Conservation (phyloP, 2,113 vertebrate species). For the Platichthys flesus region DNA sequence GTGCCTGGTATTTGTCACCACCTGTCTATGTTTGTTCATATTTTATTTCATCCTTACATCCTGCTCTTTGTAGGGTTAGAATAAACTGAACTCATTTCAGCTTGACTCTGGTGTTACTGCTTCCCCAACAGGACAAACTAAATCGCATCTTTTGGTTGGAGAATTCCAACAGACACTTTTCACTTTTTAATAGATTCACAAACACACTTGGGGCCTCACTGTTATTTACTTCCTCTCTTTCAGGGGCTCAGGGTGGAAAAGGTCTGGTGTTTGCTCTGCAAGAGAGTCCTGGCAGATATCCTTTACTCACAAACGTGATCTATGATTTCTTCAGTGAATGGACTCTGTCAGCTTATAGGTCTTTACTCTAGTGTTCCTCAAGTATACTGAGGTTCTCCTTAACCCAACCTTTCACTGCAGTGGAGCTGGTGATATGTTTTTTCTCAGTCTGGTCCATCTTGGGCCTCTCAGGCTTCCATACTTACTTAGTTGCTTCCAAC, state of each 20-base stretch:
- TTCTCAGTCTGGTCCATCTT: constrained; percentile 98
- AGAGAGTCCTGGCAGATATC: constrained; percentile 97
- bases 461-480: constrained; percentile 99
- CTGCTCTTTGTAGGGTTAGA: background rate
- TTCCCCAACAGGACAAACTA: background rate
- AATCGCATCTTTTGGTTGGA: background rate
- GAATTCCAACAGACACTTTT: background rate
- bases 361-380: background rate
- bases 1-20: background rate
- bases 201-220: background rate
- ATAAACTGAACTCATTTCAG: background rate
- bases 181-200: background rate
- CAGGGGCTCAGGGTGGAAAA: constrained; percentile 88
- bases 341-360: background rate
- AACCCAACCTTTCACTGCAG: constrained; percentile 84
- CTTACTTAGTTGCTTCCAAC: constrained; percentile 95
- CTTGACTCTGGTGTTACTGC: background rate
- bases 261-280: constrained; percentile 89
- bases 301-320: constrained; percentile 74
- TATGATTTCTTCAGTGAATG: background rate
- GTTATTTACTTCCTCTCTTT: constrained; percentile 15
- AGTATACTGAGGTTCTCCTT: constrained; percentile 79
- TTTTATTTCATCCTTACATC: no score
- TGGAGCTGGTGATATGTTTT: constrained; percentile 96
- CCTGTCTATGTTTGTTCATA: background rate